Conservation (phyloP, 2,888 invertebrate species). For the Apantesis nais region DNA sequence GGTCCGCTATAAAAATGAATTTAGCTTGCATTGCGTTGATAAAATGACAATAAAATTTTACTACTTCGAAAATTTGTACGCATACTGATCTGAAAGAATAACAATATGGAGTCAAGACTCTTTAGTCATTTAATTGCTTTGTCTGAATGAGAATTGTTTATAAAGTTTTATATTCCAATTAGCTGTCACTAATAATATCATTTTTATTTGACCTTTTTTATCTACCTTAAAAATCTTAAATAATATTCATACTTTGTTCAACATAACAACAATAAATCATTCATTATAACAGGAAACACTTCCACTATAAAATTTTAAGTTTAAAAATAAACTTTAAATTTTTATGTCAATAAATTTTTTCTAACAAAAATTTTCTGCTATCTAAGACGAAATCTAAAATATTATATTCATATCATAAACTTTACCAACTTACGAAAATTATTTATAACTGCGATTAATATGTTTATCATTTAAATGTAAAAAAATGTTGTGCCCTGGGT, state of each 20-base stretch:
- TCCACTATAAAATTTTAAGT: background rate
- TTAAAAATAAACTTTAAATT: no score
- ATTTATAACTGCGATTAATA: background rate
- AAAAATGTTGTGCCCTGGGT: background rate
- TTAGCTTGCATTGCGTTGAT: constrained; percentile 18
- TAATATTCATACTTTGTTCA: no score
- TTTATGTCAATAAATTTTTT: background rate
- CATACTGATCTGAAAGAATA: background rate
- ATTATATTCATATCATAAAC: background rate
- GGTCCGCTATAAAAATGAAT: constrained; percentile 18
- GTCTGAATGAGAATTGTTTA: background rate
- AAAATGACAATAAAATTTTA: constrained; percentile 19
- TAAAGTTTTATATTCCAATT: background rate
- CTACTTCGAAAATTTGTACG: constrained; percentile 4
- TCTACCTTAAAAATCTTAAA: no score
- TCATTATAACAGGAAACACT: background rate
- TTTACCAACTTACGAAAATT: background rate
- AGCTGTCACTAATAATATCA: background rate
- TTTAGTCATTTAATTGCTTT: background rate
- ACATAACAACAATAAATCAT: background rate
- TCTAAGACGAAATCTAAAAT: background rate
- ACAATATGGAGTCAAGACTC: background rate
- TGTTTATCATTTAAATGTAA: background rate
- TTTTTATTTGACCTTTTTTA: no score
- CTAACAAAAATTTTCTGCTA: background rate